Evolutionary conservation across 2,888 invertebrate species (phyloP), one percentile per base, ranked within the genome.

Genomic region (Stenurella melanura): DNA sequence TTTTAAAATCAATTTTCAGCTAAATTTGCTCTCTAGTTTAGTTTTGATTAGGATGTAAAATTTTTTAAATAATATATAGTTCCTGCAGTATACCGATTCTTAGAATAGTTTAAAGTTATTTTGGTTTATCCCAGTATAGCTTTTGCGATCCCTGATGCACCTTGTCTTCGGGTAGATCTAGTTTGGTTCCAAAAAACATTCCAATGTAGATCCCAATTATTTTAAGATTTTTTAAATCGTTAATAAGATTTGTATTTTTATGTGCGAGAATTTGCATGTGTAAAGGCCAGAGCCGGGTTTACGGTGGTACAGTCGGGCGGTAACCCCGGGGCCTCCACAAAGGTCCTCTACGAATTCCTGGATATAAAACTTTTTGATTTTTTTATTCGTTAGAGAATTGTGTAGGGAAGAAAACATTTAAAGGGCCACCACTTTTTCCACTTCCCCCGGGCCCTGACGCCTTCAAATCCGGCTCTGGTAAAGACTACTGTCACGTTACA

Each of bases 11-110:
- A 68, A 68, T 68, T 69, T 69, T 12, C 69, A 69, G 58, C 34
- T 54, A 17, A 34, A 69, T 34, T 69, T 58, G 68, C 58, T 69
- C 67, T 64, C 42, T 64, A 69, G 69, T 69, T 69, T 58, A 58
- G 57, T 69, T 69, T 30, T 34, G 38, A 54, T 69, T 69, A 69
- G 69, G 18, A 21, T 17, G 1, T 57, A 54, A 54, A 68, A 68
- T 67, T 61, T 34, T 34, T 68, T n/a, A 68, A 58, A 18, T 57
- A 30, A 64, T 17, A 19, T 17, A 34, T 57, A 18, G 57, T 57
- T 69, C 57, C 34, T 54, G 17, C 57, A 34, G 30, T 38, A 38
- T 26, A 61, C 30, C n/a, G n/a, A 12, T 26, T 61, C 15, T 61
- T 50, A 50, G 21, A 58, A 58, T 58, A 58, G 21, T 58, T 58